Base-by-base conservation (phyloP, 2,888 invertebrate species). In the Brassicogethes aeneus region DNA sequence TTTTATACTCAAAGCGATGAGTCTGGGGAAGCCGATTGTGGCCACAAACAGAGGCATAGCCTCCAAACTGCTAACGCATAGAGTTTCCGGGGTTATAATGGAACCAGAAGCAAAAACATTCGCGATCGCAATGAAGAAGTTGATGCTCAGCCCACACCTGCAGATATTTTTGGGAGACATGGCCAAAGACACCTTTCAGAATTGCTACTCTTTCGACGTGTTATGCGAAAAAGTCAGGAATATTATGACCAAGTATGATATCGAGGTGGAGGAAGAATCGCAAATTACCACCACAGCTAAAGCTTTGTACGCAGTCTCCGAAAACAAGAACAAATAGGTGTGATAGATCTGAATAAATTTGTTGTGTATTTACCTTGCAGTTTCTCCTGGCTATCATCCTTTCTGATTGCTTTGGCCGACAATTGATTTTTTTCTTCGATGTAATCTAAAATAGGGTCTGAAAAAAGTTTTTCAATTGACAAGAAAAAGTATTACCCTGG, bases 111-210 rank as follows among this genome's bases (percentile, higher is more conserved):
- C 63, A 0, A 52, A 52, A 29, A 52, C 58, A 15, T 57, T 65
- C 42, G 64, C 65, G 0, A 50, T 55, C 1, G 62, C 60, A 0
- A 56, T 66, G 56, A 56, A 54, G 39, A 65, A 64, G 46, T 37
- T 66, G 7, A 53, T 61, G 16, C 52, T 51, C 40, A 63, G 58
- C 44, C 59, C 60, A 0, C 60, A 61, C 40, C 48, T 65, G 39
- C 59, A 60, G 38, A 49, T 54, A 8, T 66, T 65, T 45, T 43
- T 65, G 36, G 60, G 64, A 7, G 60, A 64, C 38, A 64, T 65
- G 61, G 60, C 62, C 0, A 54, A 51, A 35, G 61, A 64, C 15
- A 42, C 54, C 1, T 66, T 60, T 37, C 43, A 53, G 2, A 57
- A 57, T 34, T 48, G 55, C 7, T 65, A 56, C 40, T 57, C 60